Conservation (phyloP, 2,888 invertebrate species). For the Lepidochitona cinerea region DNA sequence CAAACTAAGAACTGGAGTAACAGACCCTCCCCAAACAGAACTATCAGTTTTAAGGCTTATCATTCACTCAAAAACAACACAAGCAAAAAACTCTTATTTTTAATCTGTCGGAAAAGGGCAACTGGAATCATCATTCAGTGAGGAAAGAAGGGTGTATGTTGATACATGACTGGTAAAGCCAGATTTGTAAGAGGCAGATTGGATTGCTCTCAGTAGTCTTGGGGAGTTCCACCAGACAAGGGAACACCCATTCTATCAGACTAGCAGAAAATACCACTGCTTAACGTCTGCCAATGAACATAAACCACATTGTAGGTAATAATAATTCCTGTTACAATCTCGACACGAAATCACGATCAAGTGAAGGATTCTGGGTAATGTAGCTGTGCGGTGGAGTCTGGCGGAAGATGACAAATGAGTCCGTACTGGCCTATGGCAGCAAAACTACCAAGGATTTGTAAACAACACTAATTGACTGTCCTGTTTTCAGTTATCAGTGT, state of each 20-base stretch:
- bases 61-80: not conserved
- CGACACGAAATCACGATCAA: constrained; percentile 1
- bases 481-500: not conserved
- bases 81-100: not conserved
- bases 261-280: not conserved
- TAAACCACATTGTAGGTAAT: constrained; percentile 7
- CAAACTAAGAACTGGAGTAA: too few species aligned
- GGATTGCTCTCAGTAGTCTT: too few species aligned
- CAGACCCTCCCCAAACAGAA: not conserved
- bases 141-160: too few species aligned
- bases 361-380: not conserved
- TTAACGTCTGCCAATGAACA: not conserved
- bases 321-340: not conserved
- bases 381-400: not conserved
- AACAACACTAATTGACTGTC: not conserved
- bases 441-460: not conserved
- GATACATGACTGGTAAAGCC: too few species aligned
- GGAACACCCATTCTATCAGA: too few species aligned
- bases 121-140: too few species aligned
- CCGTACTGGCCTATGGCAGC: not conserved
- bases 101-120: too few species aligned
- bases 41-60: not conserved
- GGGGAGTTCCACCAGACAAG: too few species aligned
- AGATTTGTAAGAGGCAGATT: too few species aligned
- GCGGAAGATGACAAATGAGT: not conserved